Evolutionary conservation across 35 echinoderm and acorn worm genomes (phyloP), one percentile per base, ranked within the genome.

Genomic region (Diadema setosum): DNA sequence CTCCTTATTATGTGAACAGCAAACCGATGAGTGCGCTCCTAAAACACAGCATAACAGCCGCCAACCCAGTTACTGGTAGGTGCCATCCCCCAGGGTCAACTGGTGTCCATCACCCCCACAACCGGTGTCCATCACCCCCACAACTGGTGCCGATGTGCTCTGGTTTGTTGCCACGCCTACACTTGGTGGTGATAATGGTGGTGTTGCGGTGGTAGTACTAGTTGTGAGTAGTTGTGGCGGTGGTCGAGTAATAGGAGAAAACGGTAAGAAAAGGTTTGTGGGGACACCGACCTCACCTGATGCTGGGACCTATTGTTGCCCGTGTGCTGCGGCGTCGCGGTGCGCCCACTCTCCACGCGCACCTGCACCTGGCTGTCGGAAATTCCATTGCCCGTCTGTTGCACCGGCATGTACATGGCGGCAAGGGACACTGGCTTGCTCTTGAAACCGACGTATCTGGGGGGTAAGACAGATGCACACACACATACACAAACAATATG

Each of bases 371-470:
- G 93, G 37, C 65, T 91, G 35, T 90, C 85, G 41, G 82, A 29
- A n/a, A 93, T 75, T 25, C 74, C 60, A 45, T 83, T 90, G 12
- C 81, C 88, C 27, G 35, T 39, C 24, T 80, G 23, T 7, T 75
- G 84, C 42, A 83, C 31, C 12, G 84, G 84, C 58, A 87, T 82
- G 48, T 93, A 87, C 37, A 87, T 69, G 1, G 90, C 84, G 23
- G 84, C 91, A 44, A 93, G 45, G 24, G 84, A 82, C 3, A 87
- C 41, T 33, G 85, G 58, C 5, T 75, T 82, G 37, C 85, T 81
- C 39, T 55, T 87, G 83, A 87, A 93, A 26, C 91, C 91, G 17
- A 93, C 45, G 73, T 93, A 93, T 55, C 91, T 93, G 75, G 52
- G 69, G 36, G 31, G 70, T 2, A 86, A 5, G n/a, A n/a, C n/a